phyloP scores from a whole-genome alignment of 2,113 vertebrate genomes.

The Aegypius monachus region DNA sequence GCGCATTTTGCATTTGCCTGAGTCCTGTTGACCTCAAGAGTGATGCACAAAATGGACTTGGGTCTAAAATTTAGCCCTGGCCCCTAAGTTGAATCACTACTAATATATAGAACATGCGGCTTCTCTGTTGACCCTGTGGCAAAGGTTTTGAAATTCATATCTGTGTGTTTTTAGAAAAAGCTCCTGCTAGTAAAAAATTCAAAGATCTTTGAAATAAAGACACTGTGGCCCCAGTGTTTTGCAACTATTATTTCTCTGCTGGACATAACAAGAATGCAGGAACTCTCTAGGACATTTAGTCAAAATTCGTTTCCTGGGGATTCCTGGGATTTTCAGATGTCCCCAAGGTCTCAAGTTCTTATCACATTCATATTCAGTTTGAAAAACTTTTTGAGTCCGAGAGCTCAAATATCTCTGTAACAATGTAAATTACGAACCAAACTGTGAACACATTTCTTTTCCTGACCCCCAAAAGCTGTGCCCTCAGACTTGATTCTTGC shows the following conservation, averaged over 20 bases:
- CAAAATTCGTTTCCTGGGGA: neutral
- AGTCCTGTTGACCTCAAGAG: neutral
- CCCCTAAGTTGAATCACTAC: neutral
- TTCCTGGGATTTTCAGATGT: neutral
- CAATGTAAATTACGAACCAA: neutral
- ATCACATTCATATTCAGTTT: neutral
- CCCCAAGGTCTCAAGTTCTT: neutral
- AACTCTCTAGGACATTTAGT: neutral
- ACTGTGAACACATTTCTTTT: neutral
- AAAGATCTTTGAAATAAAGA: neutral
- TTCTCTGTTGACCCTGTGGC: neutral
- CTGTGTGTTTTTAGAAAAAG: neutral
- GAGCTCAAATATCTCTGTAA: neutral
- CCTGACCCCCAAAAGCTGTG: neutral
- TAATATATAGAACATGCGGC: rapidly evolving
- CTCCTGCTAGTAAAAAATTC: neutral
- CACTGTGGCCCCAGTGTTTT: neutral
- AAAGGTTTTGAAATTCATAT: neutral
- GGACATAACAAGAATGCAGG: neutral
- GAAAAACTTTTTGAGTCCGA: neutral
- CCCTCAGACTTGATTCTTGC: neutral
- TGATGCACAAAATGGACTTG: neutral
- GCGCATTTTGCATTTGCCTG: neutral
- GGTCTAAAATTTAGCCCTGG: neutral
- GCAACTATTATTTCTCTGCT: neutral